phyloP scores from a whole-genome alignment of 2,888 invertebrate species.

The Drosophila macrospina region DNA sequence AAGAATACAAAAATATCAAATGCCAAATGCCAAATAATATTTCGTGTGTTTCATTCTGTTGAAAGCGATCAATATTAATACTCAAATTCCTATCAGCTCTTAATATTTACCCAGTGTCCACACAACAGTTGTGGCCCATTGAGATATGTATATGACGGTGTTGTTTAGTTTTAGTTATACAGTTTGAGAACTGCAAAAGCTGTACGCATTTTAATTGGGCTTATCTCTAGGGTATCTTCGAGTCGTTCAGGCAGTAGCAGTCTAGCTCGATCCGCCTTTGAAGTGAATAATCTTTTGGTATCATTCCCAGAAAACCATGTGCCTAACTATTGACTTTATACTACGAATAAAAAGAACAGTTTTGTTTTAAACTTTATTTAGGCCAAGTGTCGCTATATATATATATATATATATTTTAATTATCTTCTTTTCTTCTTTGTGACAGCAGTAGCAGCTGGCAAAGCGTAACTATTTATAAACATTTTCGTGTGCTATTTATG shows the following conservation, averaged over 20 bases:
- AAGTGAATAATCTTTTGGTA: constrained; percentile 1
- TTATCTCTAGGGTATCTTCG: not conserved
- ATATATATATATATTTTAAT: constrained; percentile 17
- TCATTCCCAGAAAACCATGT: constrained; percentile 9
- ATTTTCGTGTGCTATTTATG: constrained; percentile 15
- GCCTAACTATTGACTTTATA: constrained; percentile 2
- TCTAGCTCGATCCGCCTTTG: not conserved
- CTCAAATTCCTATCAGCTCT: not conserved
- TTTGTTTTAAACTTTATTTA: constrained; percentile 13
- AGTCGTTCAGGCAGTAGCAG: not conserved
- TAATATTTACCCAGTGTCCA: not conserved
- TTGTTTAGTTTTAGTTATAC: not conserved
- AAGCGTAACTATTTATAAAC: constrained; percentile 12
- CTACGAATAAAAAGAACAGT: not conserved
- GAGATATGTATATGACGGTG: constrained; percentile 4
- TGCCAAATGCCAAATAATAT: not conserved
- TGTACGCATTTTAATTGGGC: not conserved
- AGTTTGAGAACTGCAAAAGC: too few species aligned
- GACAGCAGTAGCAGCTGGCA: constrained; percentile 8
- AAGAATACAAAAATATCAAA: not conserved
- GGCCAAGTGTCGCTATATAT: constrained; percentile 22
- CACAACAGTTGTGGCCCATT: not conserved
- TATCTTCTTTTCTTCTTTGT: constrained; percentile 13
- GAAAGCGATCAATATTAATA: constrained; percentile 3
- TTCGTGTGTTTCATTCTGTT: not conserved